A percentile compares a stretch with the other conserved stretches of the same genome.
Conservation (phyloP, 2,113 vertebrate species). For the Steatornis caripensis region DNA sequence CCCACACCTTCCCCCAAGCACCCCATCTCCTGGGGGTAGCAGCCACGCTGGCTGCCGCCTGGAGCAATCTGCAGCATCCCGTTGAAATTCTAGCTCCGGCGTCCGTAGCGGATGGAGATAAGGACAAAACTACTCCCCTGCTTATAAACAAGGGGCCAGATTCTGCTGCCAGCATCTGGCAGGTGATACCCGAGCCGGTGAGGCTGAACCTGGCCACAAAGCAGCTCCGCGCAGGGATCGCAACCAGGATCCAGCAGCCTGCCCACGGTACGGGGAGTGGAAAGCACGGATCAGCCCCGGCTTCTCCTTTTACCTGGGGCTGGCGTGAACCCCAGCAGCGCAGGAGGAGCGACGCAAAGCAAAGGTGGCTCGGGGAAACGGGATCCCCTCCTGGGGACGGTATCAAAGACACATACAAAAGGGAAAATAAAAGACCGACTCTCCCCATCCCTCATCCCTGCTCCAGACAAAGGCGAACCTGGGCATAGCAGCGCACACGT, state of each 20-base stretch:
- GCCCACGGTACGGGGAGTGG: not conserved
- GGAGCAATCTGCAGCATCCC: not conserved
- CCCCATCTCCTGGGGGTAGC: not conserved
- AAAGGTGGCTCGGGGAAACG: not conserved
- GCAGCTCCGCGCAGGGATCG: not conserved
- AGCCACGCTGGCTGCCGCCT: not conserved
- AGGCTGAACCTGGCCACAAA: not conserved
- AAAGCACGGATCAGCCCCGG: not conserved
- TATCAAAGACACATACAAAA: not conserved
- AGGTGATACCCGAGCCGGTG: not conserved
- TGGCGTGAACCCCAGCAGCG: not conserved
- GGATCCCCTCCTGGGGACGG: slow-evolving; percentile 31
- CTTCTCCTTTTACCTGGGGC: slow-evolving; percentile 13
- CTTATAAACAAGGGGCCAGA: slow-evolving; percentile 49
- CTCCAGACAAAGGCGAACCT: slow-evolving; percentile 50
- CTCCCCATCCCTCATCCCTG: not conserved
- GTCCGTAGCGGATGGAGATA: slow-evolving; percentile 31
- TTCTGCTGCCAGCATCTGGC: slow-evolving; percentile 12
- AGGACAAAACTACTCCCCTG: slow-evolving; percentile 21
- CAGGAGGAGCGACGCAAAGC: not conserved
- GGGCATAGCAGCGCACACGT: not conserved
- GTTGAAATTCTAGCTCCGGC: slow-evolving; percentile 26
- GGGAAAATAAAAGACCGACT: not conserved
- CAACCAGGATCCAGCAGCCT: not conserved
- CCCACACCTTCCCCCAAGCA: not conserved